A percentile compares a stretch with the other conserved stretches of the same genome.
Evolutionary conservation across 2,797 vertebrate species (phyloP).

Genomic region (Rhyacichthys aspro): DNA sequence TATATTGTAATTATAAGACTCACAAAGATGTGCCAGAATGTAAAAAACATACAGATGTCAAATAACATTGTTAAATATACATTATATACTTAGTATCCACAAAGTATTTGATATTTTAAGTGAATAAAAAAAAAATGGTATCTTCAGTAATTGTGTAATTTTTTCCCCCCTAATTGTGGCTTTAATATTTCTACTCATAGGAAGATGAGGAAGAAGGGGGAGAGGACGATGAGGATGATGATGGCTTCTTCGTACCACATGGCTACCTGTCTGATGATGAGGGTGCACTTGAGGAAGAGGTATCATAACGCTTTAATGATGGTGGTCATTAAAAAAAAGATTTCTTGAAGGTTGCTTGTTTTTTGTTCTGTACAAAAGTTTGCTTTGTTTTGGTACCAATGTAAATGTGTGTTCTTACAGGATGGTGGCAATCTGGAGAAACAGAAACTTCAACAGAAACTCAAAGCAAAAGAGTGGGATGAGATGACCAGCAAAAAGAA

Average conservation of each 20-base stretch:
- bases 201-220: constrained; percentile 93
- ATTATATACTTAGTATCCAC: too few relatives aligned
- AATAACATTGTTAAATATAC: too few relatives aligned
- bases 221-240: constrained; percentile 91
- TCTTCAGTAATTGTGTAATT: too few relatives aligned
- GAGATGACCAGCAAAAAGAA: constrained; percentile 92
- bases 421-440: constrained; percentile 91
- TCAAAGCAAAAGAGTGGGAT: constrained; percentile 97
- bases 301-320: constrained; percentile 19
- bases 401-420: constrained; percentile 58
- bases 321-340: too few relatives aligned
- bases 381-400: not conserved
- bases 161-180: not conserved
- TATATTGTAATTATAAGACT: too few relatives aligned
- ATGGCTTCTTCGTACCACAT: constrained; percentile 98
- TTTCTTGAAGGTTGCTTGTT: too few relatives aligned
- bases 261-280: constrained; percentile 98
- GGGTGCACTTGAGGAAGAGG: constrained; percentile 86
- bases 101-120: too few relatives aligned
- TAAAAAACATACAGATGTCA: too few relatives aligned
- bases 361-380: not conserved
- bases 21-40: too few relatives aligned
- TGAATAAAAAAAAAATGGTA: too few relatives aligned
- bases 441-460: constrained; percentile 89
- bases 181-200: constrained; percentile 63